Evolutionary conservation across 2,888 invertebrate genomes (phyloP).

Genomic region (Drosophila koepferae): DNA sequence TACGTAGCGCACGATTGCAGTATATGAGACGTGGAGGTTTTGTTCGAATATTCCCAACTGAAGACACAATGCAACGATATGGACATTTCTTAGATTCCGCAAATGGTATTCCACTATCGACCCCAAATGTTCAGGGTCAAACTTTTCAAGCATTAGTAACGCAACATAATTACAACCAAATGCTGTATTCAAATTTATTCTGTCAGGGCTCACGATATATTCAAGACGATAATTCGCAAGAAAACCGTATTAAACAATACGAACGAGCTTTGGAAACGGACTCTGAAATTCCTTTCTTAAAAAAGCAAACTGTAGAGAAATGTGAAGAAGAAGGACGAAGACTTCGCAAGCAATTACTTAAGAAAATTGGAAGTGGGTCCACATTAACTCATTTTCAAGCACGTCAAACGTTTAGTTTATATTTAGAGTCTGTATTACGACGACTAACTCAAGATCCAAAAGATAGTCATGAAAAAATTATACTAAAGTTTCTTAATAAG

Average conservation of each 20-base stretch:
- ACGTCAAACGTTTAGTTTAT: slow-evolving; percentile 91
- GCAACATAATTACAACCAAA: slow-evolving; percentile 91
- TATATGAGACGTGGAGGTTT: slow-evolving; percentile 94
- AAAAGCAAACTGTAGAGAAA: slow-evolving; percentile 83
- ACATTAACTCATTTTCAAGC: slow-evolving; percentile 89
- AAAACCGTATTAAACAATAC: slow-evolving; percentile 86
- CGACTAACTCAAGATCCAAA: slow-evolving; percentile 87
- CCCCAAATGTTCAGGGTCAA: slow-evolving; percentile 87
- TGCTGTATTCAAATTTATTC: slow-evolving; percentile 91
- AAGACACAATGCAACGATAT: slow-evolving; percentile 94
- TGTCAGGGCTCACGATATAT: slow-evolving; percentile 85
- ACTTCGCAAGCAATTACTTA: slow-evolving; percentile 82
- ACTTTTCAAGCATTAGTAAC: slow-evolving; percentile 86
- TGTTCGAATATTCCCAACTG: slow-evolving; percentile 95
- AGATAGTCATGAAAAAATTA: slow-evolving; percentile 86
- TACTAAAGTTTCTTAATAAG: slow-evolving; percentile 91
- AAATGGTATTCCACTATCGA: slow-evolving; percentile 91
- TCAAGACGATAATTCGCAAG: slow-evolving; percentile 74
- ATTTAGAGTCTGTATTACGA: slow-evolving; percentile 90
- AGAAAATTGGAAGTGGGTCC: slow-evolving; percentile 88
- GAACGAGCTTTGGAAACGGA: slow-evolving; percentile 82
- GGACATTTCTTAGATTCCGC: slow-evolving; percentile 91
- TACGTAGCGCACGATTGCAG: slow-evolving; percentile 91
- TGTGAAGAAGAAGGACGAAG: slow-evolving; percentile 82
- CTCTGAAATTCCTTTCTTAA: slow-evolving; percentile 77